These are phyloP conservation scores for Melitaea cinxia DNA, from an alignment of 1,140 invertebrate species.

Conservation along the genomic window DNA sequence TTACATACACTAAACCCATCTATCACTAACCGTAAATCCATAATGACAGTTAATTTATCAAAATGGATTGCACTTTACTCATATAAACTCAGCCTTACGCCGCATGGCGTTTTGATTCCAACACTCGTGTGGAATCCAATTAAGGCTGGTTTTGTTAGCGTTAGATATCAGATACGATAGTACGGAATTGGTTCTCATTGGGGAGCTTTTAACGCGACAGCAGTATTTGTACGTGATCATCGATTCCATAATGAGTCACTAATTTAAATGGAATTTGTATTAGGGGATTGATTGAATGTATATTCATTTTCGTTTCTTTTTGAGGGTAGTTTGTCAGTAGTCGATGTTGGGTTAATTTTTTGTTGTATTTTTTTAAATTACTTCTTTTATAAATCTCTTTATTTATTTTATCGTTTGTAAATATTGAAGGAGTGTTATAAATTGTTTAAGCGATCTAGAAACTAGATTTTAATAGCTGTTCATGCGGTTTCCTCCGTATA, in stretches of 20 bases:
- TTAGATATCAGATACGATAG: conserved; percentile 24
- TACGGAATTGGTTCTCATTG: conserved; percentile 15
- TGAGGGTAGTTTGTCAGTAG: background rate
- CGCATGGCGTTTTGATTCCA: conserved; percentile 23
- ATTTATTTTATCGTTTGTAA: no score
- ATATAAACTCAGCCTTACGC: conserved; percentile 8
- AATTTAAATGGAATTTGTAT: conserved; percentile 17
- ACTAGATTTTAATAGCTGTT: no score
- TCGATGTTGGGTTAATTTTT: no score
- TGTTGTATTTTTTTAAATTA: no score
- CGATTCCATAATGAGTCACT: conserved; percentile 17
- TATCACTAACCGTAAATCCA: no score
- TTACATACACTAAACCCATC: no score
- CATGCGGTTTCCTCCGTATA: no score
- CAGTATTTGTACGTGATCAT: conserved; percentile 17
- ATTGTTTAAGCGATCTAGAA: no score
- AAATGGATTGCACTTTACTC: background rate
- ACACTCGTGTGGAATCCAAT: conserved; percentile 33
- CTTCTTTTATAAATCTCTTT: no score
- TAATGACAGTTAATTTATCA: background rate
- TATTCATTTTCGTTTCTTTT: background rate
- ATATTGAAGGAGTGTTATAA: no score
- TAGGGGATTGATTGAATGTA: conserved; percentile 1
- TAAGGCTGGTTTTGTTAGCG: conserved; percentile 32
- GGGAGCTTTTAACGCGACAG: conserved; percentile 6